Conservation (phyloP, 2,113 vertebrate species). For the Stigmatopora nigra region DNA sequence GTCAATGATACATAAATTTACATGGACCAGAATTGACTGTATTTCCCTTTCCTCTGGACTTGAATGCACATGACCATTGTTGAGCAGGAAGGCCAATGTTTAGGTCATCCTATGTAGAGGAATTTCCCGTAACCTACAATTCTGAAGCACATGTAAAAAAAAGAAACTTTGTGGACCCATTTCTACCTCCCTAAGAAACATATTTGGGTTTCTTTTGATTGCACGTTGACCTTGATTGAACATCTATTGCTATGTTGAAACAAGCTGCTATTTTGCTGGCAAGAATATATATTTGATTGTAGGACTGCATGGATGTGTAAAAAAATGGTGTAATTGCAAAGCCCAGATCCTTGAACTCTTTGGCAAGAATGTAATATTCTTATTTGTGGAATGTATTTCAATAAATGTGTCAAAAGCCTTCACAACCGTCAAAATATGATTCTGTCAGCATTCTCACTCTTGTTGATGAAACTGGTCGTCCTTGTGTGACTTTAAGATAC, state of each 20-base stretch:
- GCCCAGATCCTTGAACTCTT: background rate
- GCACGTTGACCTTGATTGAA: background rate
- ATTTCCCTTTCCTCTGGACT: constrained; percentile 39
- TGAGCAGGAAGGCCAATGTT: constrained; percentile 54
- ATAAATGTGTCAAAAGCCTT: background rate
- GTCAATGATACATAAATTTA: constrained; percentile 1
- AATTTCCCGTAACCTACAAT: constrained; percentile 40
- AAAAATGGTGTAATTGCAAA: background rate
- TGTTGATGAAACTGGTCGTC: background rate
- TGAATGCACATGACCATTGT: constrained; percentile 25
- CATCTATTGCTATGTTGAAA: background rate
- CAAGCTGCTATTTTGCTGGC: background rate
- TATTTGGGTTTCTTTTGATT: background rate
- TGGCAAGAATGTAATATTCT: background rate
- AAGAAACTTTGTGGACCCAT: constrained; percentile 1
- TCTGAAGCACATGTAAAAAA: background rate
- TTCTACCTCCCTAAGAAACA: constrained; percentile 20
- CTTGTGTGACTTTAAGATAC: background rate
- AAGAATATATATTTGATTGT: background rate
- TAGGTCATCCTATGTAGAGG: constrained; percentile 42
- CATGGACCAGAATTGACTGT: constrained; percentile 41
- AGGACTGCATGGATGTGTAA: background rate
- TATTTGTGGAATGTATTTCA: background rate
- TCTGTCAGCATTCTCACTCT: background rate
- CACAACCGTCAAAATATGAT: background rate